Conservation (phyloP, 2,113 vertebrate species). For the Triplophysa siluroides region DNA sequence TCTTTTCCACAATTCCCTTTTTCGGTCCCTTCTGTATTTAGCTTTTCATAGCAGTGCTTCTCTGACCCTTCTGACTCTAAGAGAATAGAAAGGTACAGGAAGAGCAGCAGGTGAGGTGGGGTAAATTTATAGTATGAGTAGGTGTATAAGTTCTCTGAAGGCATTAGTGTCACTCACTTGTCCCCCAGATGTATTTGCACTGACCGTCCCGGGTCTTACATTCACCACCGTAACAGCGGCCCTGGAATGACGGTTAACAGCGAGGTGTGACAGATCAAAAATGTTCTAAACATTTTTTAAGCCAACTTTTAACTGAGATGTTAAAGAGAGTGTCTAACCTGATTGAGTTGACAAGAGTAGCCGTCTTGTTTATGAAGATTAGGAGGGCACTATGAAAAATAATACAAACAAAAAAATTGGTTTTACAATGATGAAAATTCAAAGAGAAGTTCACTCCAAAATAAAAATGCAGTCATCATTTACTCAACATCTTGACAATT, state of each 20-base stretch:
- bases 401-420: background rate
- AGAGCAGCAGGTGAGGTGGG: background rate
- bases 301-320: background rate
- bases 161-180: conserved; percentile 80
- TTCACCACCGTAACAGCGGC: conserved; percentile 94
- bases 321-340: conserved; percentile 73
- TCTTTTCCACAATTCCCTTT: conserved; percentile 97
- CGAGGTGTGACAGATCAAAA: background rate
- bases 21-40: conserved; percentile 96
- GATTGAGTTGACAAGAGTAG: conserved; percentile 89
- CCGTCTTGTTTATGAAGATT: conserved; percentile 99
- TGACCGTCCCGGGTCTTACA: conserved; percentile 98
- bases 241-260: conserved; percentile 69
- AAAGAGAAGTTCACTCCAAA: too few species aligned
- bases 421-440: background rate
- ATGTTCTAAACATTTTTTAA: background rate
- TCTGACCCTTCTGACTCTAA: conserved; percentile 91
- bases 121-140: background rate
- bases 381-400: conserved; percentile 86
- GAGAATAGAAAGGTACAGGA: conserved; percentile 17
- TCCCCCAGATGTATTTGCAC: conserved; percentile 97
- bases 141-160: background rate
- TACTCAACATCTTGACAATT: too few species aligned
- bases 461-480: too few species aligned
- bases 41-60: conserved; percentile 98